phyloP scores from a whole-genome alignment of 2,888 invertebrate genomes.

The Lathronympha strigana region DNA sequence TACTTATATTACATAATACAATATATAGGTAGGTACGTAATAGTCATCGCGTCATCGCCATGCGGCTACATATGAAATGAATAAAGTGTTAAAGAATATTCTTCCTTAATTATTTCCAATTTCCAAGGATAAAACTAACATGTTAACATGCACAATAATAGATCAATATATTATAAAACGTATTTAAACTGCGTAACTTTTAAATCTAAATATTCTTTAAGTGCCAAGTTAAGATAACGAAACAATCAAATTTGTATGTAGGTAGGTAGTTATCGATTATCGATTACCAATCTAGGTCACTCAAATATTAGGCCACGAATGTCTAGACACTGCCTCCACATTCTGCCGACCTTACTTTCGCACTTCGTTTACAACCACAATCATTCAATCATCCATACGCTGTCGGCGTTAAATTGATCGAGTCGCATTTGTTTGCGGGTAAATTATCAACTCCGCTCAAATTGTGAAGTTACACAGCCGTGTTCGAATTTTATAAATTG shows the following conservation, averaged over 20 bases:
- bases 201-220: too few species aligned
- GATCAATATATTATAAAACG: too few species aligned
- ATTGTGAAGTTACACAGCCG: slow-evolving; percentile 11
- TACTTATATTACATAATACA: too few species aligned
- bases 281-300: slow-evolving; percentile 5
- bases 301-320: slow-evolving; percentile 6
- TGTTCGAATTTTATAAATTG: background rate
- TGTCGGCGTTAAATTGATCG: slow-evolving; percentile 30
- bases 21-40: too few species aligned
- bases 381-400: slow-evolving; percentile 36
- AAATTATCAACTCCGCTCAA: slow-evolving; percentile 38
- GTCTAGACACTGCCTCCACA: slow-evolving; percentile 11
- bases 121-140: too few species aligned
- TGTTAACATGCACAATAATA: too few species aligned
- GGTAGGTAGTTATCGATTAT: background rate
- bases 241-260: background rate
- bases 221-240: background rate
- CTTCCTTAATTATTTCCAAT: too few species aligned
- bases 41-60: too few species aligned
- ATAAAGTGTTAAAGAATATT: too few species aligned
- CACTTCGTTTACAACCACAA: slow-evolving; percentile 21
- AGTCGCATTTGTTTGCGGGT: slow-evolving; percentile 34
- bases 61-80: too few species aligned
- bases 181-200: too few species aligned
- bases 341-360: slow-evolving; percentile 13